Evolutionary conservation across 1,140 invertebrate genomes (phyloP), one percentile per base, ranked within the genome.

Genomic region (Berghia stephanieae): DNA sequence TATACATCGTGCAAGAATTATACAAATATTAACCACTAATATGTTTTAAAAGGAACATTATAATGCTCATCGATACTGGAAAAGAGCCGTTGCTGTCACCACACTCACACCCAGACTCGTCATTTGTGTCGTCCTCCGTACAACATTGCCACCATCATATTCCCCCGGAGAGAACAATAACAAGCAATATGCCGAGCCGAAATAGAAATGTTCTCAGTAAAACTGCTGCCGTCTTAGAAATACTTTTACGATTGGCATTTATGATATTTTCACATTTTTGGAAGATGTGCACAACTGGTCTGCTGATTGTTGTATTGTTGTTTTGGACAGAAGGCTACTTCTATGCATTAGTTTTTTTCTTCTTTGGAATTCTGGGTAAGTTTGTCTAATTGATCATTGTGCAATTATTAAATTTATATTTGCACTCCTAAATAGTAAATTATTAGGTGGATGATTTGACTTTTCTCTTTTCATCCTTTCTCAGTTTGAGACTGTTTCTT

Each of bases 251-350:
- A 43, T 27, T 85, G 13, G 73, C 77, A 69, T 68, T 84, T 13
- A 77, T 79, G n/a, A 75, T 85, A 31, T 44, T 84, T n/a, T 69
- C 78, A 24, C 75, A 77, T 42, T 85, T 85, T 77, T 85, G 84
- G 84, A 83, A 83, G 63, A 46, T 84, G 18, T 85, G 83, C 55
- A 84, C 81, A 16, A 84, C 82, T 3, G 82, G 82, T 24, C 63
- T 80, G 3, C 73, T 85, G 6, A 81, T 85, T 44, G 68, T 94
- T 86, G 92, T 95, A 78, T 84, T 96, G 80, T 89, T 95, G 27
- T 96, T 95, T 89, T 96, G 94, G 92, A 91, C 94, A 73, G 95
- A 94, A 88, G 95, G 95, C 60, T 93, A 93, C 83, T 83, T 94
- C 57, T 86, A 94, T 78, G 93, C 94, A 21, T 92, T 95, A 78